phyloP scores from a whole-genome alignment of 1,140 invertebrate genomes.

The Drosophila funebris region DNA sequence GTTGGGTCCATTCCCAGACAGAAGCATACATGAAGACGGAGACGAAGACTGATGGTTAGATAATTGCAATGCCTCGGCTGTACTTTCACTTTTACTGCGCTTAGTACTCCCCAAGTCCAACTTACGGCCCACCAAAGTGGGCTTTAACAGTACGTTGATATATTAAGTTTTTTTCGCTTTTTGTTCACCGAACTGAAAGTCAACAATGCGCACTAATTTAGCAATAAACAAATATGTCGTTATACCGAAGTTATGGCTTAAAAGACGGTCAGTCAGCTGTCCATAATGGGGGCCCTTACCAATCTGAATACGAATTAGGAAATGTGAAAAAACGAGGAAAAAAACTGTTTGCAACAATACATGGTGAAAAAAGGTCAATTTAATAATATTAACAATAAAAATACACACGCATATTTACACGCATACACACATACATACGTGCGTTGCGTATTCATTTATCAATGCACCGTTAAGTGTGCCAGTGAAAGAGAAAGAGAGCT shows the following conservation, averaged over 20 bases:
- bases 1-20: slow-evolving; percentile 65
- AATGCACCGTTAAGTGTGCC: slow-evolving; percentile 77
- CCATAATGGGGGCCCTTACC: slow-evolving; percentile 45
- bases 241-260: slow-evolving; percentile 38
- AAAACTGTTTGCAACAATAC: slow-evolving; percentile 38
- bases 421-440: slow-evolving; percentile 15
- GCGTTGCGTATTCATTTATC: slow-evolving; percentile 50
- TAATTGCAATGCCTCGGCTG: slow-evolving; percentile 50
- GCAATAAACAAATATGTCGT: slow-evolving; percentile 56
- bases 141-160: slow-evolving; percentile 8
- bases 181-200: slow-evolving; percentile 9
- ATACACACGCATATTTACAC: neutral
- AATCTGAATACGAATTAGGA: slow-evolving; percentile 67
- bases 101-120: slow-evolving; percentile 20
- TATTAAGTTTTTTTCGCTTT: slow-evolving; percentile 29
- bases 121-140: neutral
- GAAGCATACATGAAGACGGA: neutral
- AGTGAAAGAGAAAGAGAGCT: slow-evolving; percentile 30
- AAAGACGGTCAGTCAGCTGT: slow-evolving; percentile 43
- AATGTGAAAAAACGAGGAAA: slow-evolving; percentile 37
- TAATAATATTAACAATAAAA: slow-evolving; percentile 63
- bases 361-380: slow-evolving; percentile 76
- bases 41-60: slow-evolving; percentile 52
- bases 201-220: slow-evolving; percentile 70
- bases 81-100: slow-evolving; percentile 71